A percentile compares a stretch with the other conserved stretches of the same genome.
Conservation (phyloP, 2,888 invertebrate species). For the Omphaloscelis lunosa region DNA sequence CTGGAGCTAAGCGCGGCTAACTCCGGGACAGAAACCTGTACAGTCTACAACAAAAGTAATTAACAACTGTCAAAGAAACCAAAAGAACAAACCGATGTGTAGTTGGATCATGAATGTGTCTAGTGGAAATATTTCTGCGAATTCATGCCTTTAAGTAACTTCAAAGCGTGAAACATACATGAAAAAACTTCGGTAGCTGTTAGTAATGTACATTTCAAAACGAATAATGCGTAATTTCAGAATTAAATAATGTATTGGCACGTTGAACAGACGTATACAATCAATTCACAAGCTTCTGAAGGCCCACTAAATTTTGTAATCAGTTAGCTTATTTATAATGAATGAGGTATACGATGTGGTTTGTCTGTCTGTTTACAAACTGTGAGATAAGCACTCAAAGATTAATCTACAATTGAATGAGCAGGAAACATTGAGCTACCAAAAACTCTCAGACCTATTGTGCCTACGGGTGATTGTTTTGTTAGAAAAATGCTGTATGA, state of each 20-base stretch:
- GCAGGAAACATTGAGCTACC: conserved; percentile 55
- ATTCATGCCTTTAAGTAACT: conserved; percentile 26
- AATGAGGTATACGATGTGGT: conserved; percentile 60
- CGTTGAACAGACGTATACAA: conserved; percentile 46
- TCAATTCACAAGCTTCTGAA: conserved; percentile 49
- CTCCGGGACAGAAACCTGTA: conserved; percentile 59
- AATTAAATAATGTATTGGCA: conserved; percentile 51
- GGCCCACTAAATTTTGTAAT: conserved; percentile 59
- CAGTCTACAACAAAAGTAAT: conserved; percentile 71
- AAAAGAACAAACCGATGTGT: conserved; percentile 62
- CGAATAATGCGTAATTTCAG: conserved; percentile 38
- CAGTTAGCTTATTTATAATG: conserved; percentile 60
- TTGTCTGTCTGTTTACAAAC: conserved; percentile 57
- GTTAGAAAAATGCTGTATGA: conserved; percentile 51
- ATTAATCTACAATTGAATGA: conserved; percentile 66
- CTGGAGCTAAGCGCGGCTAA: conserved; percentile 62
- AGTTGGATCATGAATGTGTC: conserved; percentile 23
- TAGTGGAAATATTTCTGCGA: conserved; percentile 37
- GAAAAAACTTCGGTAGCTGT: conserved; percentile 37
- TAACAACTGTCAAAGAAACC: conserved; percentile 72
- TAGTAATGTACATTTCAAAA: conserved; percentile 48
- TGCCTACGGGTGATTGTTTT: conserved; percentile 57
- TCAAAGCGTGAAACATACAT: conserved; percentile 34
- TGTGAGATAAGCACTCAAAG: conserved; percentile 62
- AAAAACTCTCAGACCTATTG: conserved; percentile 64